Evolutionary conservation across 2,888 invertebrate species (phyloP).

Genomic region (Yponomeuta plumbellus): DNA sequence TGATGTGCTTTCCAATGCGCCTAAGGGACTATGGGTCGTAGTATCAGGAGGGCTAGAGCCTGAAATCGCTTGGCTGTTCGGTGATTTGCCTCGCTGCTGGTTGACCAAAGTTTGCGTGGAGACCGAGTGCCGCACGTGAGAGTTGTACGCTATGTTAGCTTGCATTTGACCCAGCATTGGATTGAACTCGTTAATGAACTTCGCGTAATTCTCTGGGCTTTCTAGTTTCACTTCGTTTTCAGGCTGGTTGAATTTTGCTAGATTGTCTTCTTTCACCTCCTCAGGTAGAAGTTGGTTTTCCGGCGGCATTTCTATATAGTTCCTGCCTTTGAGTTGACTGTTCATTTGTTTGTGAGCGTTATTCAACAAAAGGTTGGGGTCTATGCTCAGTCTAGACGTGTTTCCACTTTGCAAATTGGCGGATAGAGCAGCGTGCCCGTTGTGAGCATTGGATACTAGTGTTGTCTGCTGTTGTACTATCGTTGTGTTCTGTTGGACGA

Average conservation of each 20-base stretch:
- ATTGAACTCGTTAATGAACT: conserved; percentile 39
- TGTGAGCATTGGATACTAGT: conserved; percentile 82
- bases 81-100: conserved; percentile 29
- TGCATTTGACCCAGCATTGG: conserved; percentile 22
- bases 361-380: conserved; percentile 73
- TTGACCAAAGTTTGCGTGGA: conserved; percentile 84
- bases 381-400: conserved; percentile 71
- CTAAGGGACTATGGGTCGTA: conserved; percentile 88
- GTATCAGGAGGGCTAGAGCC: conserved; percentile 83
- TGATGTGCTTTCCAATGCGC: conserved; percentile 60
- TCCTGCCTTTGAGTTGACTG: conserved; percentile 26
- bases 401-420: conserved; percentile 44
- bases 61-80: conserved; percentile 33
- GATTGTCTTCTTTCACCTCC: conserved; percentile 31
- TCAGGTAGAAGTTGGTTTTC: conserved; percentile 25
- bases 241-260: not conserved
- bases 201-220: conserved; percentile 37
- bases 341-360: conserved; percentile 42
- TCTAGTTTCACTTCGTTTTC: conserved; percentile 29
- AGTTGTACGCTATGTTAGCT: conserved; percentile 18
- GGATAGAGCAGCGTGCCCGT: conserved; percentile 43
- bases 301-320: conserved; percentile 34
- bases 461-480: conserved; percentile 90
- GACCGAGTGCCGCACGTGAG: conserved; percentile 79
- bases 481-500: conserved; percentile 90